Evolutionary conservation across 1,140 invertebrate genomes (phyloP).

Genomic region (Popillia japonica): DNA sequence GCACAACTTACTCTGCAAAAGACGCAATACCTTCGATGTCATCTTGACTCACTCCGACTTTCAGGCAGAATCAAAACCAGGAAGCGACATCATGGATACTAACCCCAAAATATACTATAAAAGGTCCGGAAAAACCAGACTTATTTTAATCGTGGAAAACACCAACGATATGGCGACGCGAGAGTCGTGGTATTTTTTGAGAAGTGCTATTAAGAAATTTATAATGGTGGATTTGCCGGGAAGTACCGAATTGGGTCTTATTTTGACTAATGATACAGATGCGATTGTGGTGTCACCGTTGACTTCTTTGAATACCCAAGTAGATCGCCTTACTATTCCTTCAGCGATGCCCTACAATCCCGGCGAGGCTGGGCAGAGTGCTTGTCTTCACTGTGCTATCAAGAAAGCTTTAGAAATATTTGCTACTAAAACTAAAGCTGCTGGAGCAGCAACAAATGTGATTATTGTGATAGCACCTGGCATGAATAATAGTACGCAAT

Average conservation of each 20-base stretch:
- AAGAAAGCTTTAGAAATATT: conserved; percentile 64
- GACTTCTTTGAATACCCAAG: conserved; percentile 46
- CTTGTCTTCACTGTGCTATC: conserved; percentile 64
- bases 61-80: conserved; percentile 46
- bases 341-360: conserved; percentile 64
- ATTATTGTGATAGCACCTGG: conserved; percentile 66
- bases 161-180: conserved; percentile 65
- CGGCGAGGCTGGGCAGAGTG: conserved; percentile 59
- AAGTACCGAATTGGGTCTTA: conserved; percentile 63
- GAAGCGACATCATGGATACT: conserved; percentile 55
- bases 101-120: conserved; percentile 62
- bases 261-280: conserved; percentile 60
- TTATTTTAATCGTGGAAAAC: conserved; percentile 66
- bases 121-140: conserved; percentile 62
- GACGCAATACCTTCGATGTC: conserved; percentile 69
- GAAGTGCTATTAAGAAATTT: conserved; percentile 67
- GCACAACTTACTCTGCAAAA: conserved; percentile 72
- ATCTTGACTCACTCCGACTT: conserved; percentile 70
- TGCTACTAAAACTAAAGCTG: conserved; percentile 57
- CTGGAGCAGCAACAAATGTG: conserved; percentile 64
- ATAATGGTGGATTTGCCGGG: conserved; percentile 64
- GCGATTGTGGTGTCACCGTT: conserved; percentile 55
- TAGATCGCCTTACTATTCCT: conserved; percentile 60
- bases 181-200: conserved; percentile 69
- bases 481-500: conserved; percentile 56